Base-by-base conservation (phyloP, 2,113 vertebrate species). In the Cryptoleucopteryx plumbea region DNA sequence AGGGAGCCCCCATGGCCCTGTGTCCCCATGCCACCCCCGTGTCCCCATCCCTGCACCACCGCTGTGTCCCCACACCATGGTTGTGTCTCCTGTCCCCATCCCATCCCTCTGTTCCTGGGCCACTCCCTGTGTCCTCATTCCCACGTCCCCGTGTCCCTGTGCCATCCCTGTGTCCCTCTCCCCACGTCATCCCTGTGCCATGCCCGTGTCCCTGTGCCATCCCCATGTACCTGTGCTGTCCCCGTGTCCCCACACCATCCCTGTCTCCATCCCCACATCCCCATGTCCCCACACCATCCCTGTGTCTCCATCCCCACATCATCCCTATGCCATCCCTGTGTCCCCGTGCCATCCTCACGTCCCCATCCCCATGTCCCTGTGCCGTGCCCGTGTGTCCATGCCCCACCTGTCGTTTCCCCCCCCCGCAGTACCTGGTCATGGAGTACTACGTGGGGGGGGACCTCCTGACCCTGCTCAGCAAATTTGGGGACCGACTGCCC, bases 371-470 rank as follows among this genome's bases (percentile, higher is more conserved):
- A 11, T 27, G 59, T 62, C n/a, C 59, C n/a, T 12, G 14, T 21
- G 17, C 52, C 11, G 1, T 40, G 32, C 42, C 58, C 25, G 36
- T 63, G 48, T 74, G n/a, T 50, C 42, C 13, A 23, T 40, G 53
- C 21, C 75, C n/a, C 11, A 17, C n/a, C 43, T 53, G 52, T 53
- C 9, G 20, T 47, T 19, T 21, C 10, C 9, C 52, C 52, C 52
- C 52, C 27, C 10, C 5, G 10, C 87, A 99, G 99, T 99, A 99
- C 92, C 97, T 99, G 92, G 98, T 98, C 84, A 99, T 99, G 99
- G 98, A 99, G 92, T 99, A 99, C 80, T 99, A 99, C 74, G 98
- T 98, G 50, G 99, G 99, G 36, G 99, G 99, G 13, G 99, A 99
- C 97, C 98, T 99, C 95, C 96, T 99, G 84, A 98, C 99, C 3